Evolutionary conservation across 1,140 invertebrate genomes (phyloP).

Genomic region (Solen grandis): DNA sequence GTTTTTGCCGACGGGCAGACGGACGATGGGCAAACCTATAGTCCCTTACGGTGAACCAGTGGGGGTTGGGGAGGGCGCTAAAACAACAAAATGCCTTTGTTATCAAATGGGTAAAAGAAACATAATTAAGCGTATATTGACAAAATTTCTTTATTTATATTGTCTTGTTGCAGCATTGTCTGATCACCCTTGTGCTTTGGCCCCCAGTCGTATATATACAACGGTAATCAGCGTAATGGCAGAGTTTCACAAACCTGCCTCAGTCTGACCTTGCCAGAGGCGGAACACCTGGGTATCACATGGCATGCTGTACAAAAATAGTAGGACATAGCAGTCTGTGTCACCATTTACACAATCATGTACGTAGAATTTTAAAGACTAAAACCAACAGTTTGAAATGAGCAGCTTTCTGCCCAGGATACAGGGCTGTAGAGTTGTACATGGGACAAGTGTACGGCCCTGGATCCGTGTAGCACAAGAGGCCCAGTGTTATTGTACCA

Average conservation of each 20-base stretch:
- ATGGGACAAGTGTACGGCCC: no score
- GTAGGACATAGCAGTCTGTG: slow-evolving; percentile 58
- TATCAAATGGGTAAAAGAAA: no score
- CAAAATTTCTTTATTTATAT: slow-evolving; percentile 59
- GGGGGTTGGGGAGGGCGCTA: no score
- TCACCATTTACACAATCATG: slow-evolving; percentile 61
- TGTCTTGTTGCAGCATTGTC: slow-evolving; percentile 58
- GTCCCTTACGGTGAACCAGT: no score
- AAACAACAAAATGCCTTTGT: no score
- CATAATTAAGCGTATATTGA: slow-evolving; percentile 47
- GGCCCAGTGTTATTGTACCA: no score
- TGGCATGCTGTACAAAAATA: slow-evolving; percentile 71
- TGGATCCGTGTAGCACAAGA: no score
- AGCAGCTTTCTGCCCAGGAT: slow-evolving; percentile 45
- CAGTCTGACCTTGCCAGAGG: slow-evolving; percentile 34
- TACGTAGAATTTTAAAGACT: slow-evolving; percentile 61
- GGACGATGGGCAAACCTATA: no score
- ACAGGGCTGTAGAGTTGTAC: slow-evolving; percentile 13
- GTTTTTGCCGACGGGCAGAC: no score
- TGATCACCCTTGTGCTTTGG: slow-evolving; percentile 56
- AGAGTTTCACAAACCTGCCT: slow-evolving; percentile 30
- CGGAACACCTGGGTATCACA: slow-evolving; percentile 60
- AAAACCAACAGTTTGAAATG: slow-evolving; percentile 60
- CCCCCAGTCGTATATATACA: slow-evolving; percentile 58
- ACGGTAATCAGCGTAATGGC: slow-evolving; percentile 39